Conservation (phyloP, 1,140 invertebrate species). For the Tetragnatha versicolor region DNA sequence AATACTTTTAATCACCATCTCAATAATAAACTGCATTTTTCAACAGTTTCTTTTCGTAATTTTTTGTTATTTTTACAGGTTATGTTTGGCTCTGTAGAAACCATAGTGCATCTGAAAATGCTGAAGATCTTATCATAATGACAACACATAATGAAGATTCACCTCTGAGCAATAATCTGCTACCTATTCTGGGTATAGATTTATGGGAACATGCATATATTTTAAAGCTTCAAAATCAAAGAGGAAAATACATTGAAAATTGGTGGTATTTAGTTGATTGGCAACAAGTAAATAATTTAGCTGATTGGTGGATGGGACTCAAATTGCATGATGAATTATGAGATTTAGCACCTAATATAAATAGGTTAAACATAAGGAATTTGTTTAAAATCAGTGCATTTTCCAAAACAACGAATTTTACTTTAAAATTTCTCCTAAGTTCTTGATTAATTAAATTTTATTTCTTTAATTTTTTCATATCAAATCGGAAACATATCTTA, state of each 20-base stretch:
- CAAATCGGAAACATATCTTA: no score
- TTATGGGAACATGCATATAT: slow-evolving; percentile 65
- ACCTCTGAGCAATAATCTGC: slow-evolving; percentile 59
- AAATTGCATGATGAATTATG: slow-evolving; percentile 54
- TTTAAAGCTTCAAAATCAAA: slow-evolving; percentile 62
- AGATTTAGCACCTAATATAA: no score
- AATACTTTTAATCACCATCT: neutral
- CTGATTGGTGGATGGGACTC: slow-evolving; percentile 51
- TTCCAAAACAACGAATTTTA: no score
- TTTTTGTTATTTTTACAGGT: slow-evolving; percentile 58
- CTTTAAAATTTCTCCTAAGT: no score
- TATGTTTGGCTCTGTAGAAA: slow-evolving; percentile 62
- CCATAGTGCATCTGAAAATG: slow-evolving; percentile 26
- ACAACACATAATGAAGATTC: slow-evolving; percentile 62
- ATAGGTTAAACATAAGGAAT: no score
- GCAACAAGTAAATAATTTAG: slow-evolving; percentile 58
- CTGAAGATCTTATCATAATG: slow-evolving; percentile 57
- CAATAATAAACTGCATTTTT: neutral
- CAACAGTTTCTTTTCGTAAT: neutral
- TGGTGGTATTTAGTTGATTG: slow-evolving; percentile 63
- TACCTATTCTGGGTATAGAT: slow-evolving; percentile 61
- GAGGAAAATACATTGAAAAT: slow-evolving; percentile 60
- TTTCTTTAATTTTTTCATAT: no score
- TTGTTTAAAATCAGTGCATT: no score
- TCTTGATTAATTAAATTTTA: no score